Evolutionary conservation across 2,113 vertebrate species (phyloP).

Genomic region (Stictonetta naevosa): DNA sequence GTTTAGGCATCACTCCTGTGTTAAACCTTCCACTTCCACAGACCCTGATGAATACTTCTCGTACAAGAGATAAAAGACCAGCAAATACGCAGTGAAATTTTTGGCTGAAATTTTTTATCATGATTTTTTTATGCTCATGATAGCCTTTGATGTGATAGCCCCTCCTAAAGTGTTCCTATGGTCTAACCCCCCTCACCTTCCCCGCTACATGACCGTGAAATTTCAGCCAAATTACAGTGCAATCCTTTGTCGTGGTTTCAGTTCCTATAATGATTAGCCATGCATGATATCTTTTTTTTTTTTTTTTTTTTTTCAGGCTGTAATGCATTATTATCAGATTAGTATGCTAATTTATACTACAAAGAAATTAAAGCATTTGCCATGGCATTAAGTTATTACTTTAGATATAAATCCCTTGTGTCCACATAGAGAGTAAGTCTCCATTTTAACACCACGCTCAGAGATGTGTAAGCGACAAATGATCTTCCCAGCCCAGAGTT

Average conservation of each 20-base stretch:
- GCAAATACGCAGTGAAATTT: background rate
- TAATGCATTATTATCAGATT: conserved; percentile 55
- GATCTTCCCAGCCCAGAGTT: background rate
- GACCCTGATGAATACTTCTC: background rate
- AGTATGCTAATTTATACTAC: conserved; percentile 56
- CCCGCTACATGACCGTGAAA: background rate
- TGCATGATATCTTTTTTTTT: background rate
- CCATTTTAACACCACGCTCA: background rate
- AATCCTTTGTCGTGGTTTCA: background rate
- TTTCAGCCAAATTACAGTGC: background rate
- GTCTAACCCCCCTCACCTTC: background rate
- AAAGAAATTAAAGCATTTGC: conserved; percentile 54
- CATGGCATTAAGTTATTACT: conserved; percentile 2
- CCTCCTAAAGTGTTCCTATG: background rate
- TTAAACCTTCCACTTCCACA: background rate
- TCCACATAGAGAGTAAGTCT: background rate
- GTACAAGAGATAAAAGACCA: background rate
- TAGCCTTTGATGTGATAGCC: background rate
- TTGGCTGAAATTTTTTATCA: background rate
- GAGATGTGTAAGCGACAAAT: background rate
- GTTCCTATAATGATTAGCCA: background rate
- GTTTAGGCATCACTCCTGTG: background rate
- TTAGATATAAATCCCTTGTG: conserved; percentile 43
- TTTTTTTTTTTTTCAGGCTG: background rate
- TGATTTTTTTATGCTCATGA: too few relatives aligned